Conservation (phyloP, 2,113 vertebrate genomes). For the Suncus etruscus region DNA sequence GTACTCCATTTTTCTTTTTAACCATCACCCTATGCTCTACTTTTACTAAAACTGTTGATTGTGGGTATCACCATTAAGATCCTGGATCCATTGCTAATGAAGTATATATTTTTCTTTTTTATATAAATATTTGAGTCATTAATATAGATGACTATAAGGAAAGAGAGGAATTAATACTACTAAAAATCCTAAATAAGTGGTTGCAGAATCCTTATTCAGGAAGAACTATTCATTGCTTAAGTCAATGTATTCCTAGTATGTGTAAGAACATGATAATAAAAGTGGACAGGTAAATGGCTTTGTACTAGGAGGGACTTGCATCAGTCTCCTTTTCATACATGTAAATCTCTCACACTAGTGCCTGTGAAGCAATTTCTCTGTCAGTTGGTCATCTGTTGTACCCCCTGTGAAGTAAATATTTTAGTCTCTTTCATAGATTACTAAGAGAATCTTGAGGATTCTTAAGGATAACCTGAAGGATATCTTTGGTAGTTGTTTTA, state of each 20-base stretch:
- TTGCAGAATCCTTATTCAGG: not conserved
- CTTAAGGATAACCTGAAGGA: not conserved
- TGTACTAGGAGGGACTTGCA: not conserved
- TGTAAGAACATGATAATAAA: not conserved
- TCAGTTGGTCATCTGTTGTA: not conserved
- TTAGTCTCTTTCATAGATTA: not conserved
- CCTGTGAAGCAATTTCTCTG: slow-evolving; percentile 11
- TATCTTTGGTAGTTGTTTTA: not conserved
- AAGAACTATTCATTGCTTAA: not conserved
- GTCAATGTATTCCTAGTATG: not conserved
- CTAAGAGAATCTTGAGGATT: not conserved
- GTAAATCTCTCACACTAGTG: not conserved
- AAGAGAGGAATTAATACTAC: not conserved
- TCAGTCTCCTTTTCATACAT: not conserved
- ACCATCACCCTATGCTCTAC: not conserved
- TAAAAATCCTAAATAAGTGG: not conserved
- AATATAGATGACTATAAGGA: not conserved
- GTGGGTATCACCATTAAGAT: not conserved
- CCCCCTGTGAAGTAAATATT: not conserved
- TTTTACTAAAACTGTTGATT: not conserved
- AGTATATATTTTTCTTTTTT: not conserved
- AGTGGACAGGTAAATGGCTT: not conserved
- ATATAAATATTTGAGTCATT: not conserved
- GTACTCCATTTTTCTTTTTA: not conserved
- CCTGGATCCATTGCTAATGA: not conserved